phyloP scores from a whole-genome alignment of 2,113 vertebrate species.

The Lota lota region DNA sequence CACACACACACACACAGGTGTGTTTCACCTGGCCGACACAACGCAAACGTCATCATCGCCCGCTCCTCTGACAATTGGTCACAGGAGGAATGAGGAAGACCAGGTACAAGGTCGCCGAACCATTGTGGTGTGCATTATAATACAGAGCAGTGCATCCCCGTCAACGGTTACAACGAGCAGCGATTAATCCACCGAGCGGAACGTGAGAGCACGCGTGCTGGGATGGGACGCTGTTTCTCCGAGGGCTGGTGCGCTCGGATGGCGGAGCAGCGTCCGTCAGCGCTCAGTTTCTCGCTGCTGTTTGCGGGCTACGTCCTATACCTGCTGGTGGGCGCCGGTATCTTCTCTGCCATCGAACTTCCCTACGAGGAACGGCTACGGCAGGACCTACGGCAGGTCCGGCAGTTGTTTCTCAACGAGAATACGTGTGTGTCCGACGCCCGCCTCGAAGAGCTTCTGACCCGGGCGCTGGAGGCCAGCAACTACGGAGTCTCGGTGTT shows the following conservation, averaged over 20 bases:
- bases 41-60: conserved; percentile 33
- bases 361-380: conserved; percentile 86
- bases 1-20: conserved; percentile 8
- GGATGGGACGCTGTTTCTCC: conserved; percentile 78
- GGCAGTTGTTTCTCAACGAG: conserved; percentile 80
- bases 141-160: too few relatives aligned
- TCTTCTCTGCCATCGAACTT: conserved; percentile 91
- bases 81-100: background rate
- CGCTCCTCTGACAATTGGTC: background rate
- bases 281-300: conserved; percentile 80
- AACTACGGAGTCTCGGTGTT: conserved; percentile 91
- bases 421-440: conserved; percentile 83
- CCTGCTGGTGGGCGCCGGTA: conserved; percentile 85
- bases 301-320: conserved; percentile 81
- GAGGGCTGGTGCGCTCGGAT: conserved; percentile 75
- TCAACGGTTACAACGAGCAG: too few relatives aligned
- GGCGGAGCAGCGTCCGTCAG: conserved; percentile 75
- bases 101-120: background rate
- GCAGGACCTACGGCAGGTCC: conserved; percentile 74
- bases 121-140: too few relatives aligned
- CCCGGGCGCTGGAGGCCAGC: conserved; percentile 84
- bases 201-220: conserved; percentile 22
- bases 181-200: too few relatives aligned
- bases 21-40: conserved; percentile 29
- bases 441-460: conserved; percentile 83